Base-by-base conservation (phyloP, 2,888 invertebrate species). In the Corythucha ciliata region DNA sequence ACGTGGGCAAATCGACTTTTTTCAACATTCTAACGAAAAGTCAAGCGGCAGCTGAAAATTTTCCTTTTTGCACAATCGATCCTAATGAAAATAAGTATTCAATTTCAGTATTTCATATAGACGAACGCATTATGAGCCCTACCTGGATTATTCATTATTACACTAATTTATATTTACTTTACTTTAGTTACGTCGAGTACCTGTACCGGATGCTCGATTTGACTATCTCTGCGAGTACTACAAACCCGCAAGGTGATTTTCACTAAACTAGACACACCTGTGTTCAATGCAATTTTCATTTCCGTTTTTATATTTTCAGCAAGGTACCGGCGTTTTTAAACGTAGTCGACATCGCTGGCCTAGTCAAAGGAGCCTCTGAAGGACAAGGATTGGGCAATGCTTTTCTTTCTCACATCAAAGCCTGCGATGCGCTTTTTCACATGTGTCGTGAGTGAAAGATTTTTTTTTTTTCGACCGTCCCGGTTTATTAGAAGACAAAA, bases 51-150 rank as follows among this genome's bases (percentile, higher is more conserved):
- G 98, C 98, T 46, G 98, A 97, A 69, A 98, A 98, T 69, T 98
- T 97, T 68, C 97, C 98, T 1, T 98, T 98, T 77, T 99, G 98
- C 75, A 99, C 98, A 70, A 98, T 99, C 68, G 96, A 98, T 73
- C 98, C 98, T 41, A 97, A 97, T 88, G 97, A 98, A 80, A 96
- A 91, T 93, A 89, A 92, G 92, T 91, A 83, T 81, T 58, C 29
- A 37, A 18, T 33, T 34, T 33, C 16, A 39, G n/a, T 39, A 20
- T 39, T 39, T 39, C n/a, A 6, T n/a, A n/a, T n/a, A n/a, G n/a
- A n/a, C n/a, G n/a, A 6, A 20, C n/a, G n/a, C 18, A n/a, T 40
- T 3, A 40, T 40, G 21, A 40, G n/a, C n/a, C 16, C 6, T 40
- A 21, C 2, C 44, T 45, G 40, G 40, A 45, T 62, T 62, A 53